Conservation (phyloP, 2,888 invertebrate genomes). For the Megalurothrips usitatus region DNA sequence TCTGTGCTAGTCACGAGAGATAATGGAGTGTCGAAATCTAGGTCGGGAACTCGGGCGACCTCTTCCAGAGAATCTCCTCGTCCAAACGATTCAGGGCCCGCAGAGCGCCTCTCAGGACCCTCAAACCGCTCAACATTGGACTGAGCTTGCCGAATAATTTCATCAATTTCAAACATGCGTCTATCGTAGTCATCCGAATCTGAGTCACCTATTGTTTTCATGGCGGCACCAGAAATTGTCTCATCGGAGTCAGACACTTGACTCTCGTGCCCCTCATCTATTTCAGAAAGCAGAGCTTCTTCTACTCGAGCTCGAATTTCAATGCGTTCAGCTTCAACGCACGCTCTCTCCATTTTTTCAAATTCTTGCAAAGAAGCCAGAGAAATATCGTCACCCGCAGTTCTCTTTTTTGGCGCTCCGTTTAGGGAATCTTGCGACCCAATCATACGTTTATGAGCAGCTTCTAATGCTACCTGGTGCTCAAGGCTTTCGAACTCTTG, state of each 20-base stretch:
- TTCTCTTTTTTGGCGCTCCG: conserved; percentile 66
- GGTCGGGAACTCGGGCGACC: conserved; percentile 52
- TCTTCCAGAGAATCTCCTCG: conserved; percentile 53
- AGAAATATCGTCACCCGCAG: conserved; percentile 78
- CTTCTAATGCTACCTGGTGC: conserved; percentile 74
- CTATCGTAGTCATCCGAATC: conserved; percentile 60
- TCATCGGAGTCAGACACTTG: conserved; percentile 55
- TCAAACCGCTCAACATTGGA: conserved; percentile 60
- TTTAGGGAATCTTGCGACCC: conserved; percentile 82
- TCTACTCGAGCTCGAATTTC: conserved; percentile 82
- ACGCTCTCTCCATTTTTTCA: conserved; percentile 84
- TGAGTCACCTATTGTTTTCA: conserved; percentile 53
- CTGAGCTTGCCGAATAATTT: conserved; percentile 63
- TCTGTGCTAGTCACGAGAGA: conserved; percentile 53
- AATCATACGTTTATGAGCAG: conserved; percentile 57
- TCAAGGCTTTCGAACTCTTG: conserved; percentile 93
- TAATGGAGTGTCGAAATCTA: conserved; percentile 49
- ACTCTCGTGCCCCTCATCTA: conserved; percentile 56
- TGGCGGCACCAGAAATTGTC: conserved; percentile 56
- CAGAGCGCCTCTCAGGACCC: conserved; percentile 53
- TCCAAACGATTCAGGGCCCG: conserved; percentile 53
- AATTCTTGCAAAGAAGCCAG: conserved; percentile 86
- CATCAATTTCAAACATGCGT: conserved; percentile 63
- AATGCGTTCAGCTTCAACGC: conserved; percentile 74
- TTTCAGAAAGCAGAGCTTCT: conserved; percentile 64